Base-by-base conservation (phyloP, 1,140 invertebrate genomes). In the Adelges cooleyi region DNA sequence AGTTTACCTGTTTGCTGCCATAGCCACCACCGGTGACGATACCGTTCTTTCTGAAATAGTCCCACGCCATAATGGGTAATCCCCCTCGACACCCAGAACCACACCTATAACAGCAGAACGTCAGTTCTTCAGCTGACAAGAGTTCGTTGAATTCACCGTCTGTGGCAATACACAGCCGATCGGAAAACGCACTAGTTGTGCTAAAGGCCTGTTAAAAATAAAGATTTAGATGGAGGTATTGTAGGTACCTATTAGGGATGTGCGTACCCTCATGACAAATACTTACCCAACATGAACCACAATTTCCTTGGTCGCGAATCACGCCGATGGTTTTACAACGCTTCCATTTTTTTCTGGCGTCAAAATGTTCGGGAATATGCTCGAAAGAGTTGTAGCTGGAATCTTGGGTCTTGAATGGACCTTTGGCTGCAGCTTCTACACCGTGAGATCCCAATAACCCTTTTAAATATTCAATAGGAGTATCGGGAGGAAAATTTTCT, bases 261-360 rank as follows among this genome's bases (percentile, higher is more conserved):
- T n/a, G n/a, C n/a, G n/a, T n/a, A n/a, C n/a, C n/a, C n/a, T n/a
- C n/a, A n/a, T n/a, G n/a, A n/a, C n/a, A n/a, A 38, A 38, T 4
- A 68, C 56, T 71, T 75, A 82, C 81, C 85, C 85, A 87, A 72
- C 84, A 86, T 23, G 83, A 85, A 1, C 68, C 70, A 72, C 82
- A 84, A 6, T 78, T 78, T 9, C 80, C 85, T 74, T 90, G 88
- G 78, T 90, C 87, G 65, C 86, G 76, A 27, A 90, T 82, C 73
- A 88, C 84, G 36, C 77, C 77, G 68, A 90, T 81, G 1, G 88
- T 87, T 1, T 85, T 84, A 71, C 92, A 95, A 68, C 89, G 74
- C 0, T 87, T 82, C 90, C 91, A 94, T 65, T 89, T 77, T 59
- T 79, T 75, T 36, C 90, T 76, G 0, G 89, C 75, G 75, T 94